A percentile compares a stretch with the other conserved stretches of the same genome.
Conservation (phyloP, 2,888 invertebrate genomes). For the Alsophila aescularia region DNA sequence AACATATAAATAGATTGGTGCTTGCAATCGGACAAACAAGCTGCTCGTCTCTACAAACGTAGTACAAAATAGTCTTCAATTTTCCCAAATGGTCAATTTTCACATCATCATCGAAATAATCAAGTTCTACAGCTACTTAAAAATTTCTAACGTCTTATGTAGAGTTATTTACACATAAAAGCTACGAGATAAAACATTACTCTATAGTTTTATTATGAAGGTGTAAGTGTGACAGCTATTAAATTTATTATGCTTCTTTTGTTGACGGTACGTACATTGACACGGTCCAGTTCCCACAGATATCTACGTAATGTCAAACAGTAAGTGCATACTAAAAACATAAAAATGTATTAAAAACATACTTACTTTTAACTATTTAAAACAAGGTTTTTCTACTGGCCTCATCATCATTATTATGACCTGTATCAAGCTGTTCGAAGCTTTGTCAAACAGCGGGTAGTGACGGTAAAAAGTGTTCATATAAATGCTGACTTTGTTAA, state of each 20-base stretch:
- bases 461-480: too few species aligned
- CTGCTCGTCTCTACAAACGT: too few species aligned
- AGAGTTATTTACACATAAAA: background rate
- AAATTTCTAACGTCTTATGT: background rate
- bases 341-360: background rate
- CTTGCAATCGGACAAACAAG: too few species aligned
- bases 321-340: conserved; percentile 46
- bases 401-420: too few species aligned
- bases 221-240: background rate
- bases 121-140: background rate
- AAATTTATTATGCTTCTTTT: conserved; percentile 37
- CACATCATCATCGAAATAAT: background rate
- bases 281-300: conserved; percentile 62
- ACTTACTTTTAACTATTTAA: too few species aligned
- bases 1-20: too few species aligned
- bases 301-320: conserved; percentile 51
- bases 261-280: conserved; percentile 44
- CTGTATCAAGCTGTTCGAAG: too few species aligned
- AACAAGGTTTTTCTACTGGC: too few species aligned
- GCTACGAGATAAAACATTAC: background rate
- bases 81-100: background rate
- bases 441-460: too few species aligned
- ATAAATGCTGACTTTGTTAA: too few species aligned
- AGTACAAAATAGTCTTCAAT: background rate
- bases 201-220: background rate